Percentiles rank a stretch among this genome's conserved stretches.
Evolutionary conservation across 2,797 vertebrate genomes (phyloP).

Genomic region (Ambastaia sidthimunki): DNA sequence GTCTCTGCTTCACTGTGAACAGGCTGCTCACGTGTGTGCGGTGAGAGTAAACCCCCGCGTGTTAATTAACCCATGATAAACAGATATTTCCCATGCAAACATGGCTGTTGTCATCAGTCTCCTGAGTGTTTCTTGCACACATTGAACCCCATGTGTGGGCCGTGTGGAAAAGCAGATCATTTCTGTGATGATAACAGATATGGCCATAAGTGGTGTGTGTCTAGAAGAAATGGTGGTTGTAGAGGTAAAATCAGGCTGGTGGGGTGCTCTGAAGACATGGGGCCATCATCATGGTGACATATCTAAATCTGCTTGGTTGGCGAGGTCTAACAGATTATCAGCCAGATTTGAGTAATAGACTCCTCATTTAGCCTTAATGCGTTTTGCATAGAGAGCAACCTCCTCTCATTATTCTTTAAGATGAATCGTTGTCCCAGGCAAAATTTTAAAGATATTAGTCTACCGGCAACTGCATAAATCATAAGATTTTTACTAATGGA

Average conservation of each 20-base stretch:
- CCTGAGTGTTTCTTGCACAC: constrained; percentile 63
- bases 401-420: constrained; percentile 96
- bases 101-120: constrained; percentile 70
- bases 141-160: constrained; percentile 44
- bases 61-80: constrained; percentile 81
- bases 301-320: constrained; percentile 90
- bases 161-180: constrained; percentile 34
- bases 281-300: constrained; percentile 71
- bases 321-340: constrained; percentile 91
- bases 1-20: constrained; percentile 24
- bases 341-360: constrained; percentile 94
- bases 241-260: constrained; percentile 48
- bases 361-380: constrained; percentile 97
- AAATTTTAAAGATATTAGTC: constrained; percentile 93
- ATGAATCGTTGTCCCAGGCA: constrained; percentile 90
- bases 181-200: constrained; percentile 36
- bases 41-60: constrained; percentile 66
- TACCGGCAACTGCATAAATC: constrained; percentile 91
- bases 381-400: constrained; percentile 96
- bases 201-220: constrained; percentile 54
- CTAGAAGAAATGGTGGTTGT: constrained; percentile 37
- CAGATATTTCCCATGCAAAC: constrained; percentile 74
- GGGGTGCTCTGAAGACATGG: constrained; percentile 54
- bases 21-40: constrained; percentile 30
- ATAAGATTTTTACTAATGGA: constrained; percentile 90